Evolutionary conservation across 1,140 invertebrate species (phyloP), one percentile per base, ranked within the genome.

Genomic region (Diachasma alloeum): DNA sequence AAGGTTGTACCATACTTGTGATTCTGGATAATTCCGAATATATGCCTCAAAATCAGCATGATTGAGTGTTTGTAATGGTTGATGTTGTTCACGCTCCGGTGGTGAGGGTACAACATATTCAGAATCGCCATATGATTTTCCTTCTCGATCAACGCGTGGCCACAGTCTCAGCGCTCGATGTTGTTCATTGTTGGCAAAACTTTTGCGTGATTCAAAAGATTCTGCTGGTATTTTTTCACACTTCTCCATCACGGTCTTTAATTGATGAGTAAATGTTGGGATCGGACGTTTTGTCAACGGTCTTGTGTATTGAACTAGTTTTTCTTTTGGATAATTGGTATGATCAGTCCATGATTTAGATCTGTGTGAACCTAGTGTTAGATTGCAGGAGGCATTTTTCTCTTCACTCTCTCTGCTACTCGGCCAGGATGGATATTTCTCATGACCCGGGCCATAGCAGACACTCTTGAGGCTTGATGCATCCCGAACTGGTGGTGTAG

Each of bases 371-470:
- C 92, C 91, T 77, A 86, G 81, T 82, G 90, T 78, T 66, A 90
- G 86, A 76, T 24, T 74, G 22, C 91, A 87, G 77, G 92, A 92
- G 19, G 86, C 85, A 73, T 6, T 53, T 53, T 53, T 53, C 48
- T 89, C 86, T 68, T 86, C 83, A 72, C 83, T 86, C 75, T 89
- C 88, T 15, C 87, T 84, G 22, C 84, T 88, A 75, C 86, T 89
- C 11, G 94, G 94, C 94, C 95, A 95, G 53, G 94, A 95, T 3
- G 95, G 94, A 83, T 93, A 95, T 82, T 95, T 95, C 87, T 95
- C 95, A 90, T 96, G 95, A 74, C 92, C 93, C 69, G 93, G 93
- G 19, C 93, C 93, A 87, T 93, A 93, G 81, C 93, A 93, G 76
- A 94, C 90, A 59, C 89, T 86, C 85, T 94, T 94, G 81, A 94